Evolutionary conservation across 2,113 vertebrate genomes (phyloP).

Genomic region (Gavia stellata): DNA sequence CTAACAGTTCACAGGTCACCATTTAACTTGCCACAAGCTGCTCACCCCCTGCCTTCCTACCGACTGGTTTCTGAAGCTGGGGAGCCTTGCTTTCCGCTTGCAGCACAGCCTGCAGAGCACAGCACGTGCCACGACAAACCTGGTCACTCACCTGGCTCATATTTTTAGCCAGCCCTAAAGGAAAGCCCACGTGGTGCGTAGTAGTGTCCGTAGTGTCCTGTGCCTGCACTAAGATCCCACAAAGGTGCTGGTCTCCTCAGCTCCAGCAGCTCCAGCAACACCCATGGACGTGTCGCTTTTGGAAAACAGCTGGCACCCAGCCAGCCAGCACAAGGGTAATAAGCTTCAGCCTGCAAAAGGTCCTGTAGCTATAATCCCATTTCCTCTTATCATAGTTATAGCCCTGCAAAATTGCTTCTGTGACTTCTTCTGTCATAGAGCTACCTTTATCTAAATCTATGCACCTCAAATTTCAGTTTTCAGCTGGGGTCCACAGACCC

Average conservation of each 20-base stretch:
- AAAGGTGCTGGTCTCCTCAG: accelerated
- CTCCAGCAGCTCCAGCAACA: background rate
- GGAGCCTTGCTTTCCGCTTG: accelerated
- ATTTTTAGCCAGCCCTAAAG: background rate
- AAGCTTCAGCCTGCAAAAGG: background rate
- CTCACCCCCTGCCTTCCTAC: background rate
- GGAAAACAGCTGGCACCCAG: background rate
- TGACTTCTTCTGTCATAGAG: background rate
- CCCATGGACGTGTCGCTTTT: accelerated
- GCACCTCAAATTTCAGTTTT: background rate
- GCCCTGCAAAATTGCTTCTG: background rate
- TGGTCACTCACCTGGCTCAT: accelerated
- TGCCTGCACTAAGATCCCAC: background rate
- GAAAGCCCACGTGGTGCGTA: accelerated
- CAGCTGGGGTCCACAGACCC: background rate
- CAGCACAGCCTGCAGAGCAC: background rate
- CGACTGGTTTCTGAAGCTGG: accelerated
- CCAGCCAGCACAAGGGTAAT: accelerated
- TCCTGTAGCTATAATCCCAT: background rate
- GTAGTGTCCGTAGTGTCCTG: accelerated
- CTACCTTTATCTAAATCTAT: background rate
- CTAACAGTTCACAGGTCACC: background rate
- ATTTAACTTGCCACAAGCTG: background rate
- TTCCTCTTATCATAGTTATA: background rate
- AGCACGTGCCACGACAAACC: accelerated